These are phyloP conservation scores for Ophiodon elongatus DNA, from an alignment of 2,113 vertebrate genomes.

Conservation along the genomic window DNA sequence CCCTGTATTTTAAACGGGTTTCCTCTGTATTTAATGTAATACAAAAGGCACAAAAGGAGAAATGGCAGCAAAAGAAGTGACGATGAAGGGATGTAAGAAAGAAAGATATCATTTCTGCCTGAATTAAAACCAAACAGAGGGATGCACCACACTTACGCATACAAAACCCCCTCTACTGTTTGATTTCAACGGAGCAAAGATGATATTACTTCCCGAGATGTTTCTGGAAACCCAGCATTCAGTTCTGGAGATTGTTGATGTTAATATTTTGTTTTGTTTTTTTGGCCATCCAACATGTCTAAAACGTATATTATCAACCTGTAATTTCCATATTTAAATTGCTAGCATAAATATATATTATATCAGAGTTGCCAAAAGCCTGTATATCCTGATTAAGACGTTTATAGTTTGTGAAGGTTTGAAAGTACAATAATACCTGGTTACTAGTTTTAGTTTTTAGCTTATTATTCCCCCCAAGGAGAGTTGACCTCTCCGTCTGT, in stretches of 20 bases:
- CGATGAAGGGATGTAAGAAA: background rate
- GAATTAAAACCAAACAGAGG: background rate
- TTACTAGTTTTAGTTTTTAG: slow-evolving; percentile 62
- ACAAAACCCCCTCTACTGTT: background rate
- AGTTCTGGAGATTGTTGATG: slow-evolving; percentile 13
- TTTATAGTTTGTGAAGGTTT: slow-evolving; percentile 70
- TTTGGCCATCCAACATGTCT: slow-evolving; percentile 65
- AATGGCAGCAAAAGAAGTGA: background rate
- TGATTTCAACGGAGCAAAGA: background rate
- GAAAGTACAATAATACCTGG: slow-evolving; percentile 41
- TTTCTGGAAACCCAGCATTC: slow-evolving; percentile 20
- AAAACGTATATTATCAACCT: slow-evolving; percentile 76
- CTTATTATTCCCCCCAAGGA: slow-evolving; percentile 29
- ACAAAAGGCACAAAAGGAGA: background rate
- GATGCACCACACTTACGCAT: background rate
- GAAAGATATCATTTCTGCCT: background rate
- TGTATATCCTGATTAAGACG: slow-evolving; percentile 69
- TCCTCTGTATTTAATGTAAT: background rate
- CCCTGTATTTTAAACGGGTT: background rate
- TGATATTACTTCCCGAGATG: background rate
- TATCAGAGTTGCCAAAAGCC: slow-evolving; percentile 70
- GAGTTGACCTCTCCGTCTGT: slow-evolving; percentile 74
- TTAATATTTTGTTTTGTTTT: slow-evolving; percentile 13
- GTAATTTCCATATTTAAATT: slow-evolving; percentile 71
- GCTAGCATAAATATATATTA: slow-evolving; percentile 72